Percentiles rank a stretch among this genome's conserved stretches.
These are phyloP conservation scores for Progne subis DNA, from an alignment of 2,113 vertebrate species.

Conservation along the genomic window DNA sequence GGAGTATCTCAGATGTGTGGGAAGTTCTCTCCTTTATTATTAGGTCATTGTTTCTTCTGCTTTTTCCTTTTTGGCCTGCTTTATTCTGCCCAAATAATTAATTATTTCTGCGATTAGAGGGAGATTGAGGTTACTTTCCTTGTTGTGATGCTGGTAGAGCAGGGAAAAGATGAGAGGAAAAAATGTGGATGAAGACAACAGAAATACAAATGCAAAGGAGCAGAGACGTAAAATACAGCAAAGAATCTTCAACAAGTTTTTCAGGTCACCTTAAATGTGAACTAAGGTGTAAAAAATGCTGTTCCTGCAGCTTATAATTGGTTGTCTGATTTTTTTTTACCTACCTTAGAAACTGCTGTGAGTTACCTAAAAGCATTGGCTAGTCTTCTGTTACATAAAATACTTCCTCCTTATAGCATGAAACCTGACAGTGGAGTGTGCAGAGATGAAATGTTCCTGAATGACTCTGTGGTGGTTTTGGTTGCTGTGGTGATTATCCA, in stretches of 20 bases:
- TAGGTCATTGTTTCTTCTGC: background rate
- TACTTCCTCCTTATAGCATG: background rate
- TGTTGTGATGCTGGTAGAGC: no score
- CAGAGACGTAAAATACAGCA: background rate
- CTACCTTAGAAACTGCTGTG: background rate
- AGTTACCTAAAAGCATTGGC: background rate
- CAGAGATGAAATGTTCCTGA: background rate
- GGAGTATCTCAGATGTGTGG: background rate
- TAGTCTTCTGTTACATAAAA: background rate
- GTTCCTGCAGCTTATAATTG: background rate
- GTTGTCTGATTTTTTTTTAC: background rate
- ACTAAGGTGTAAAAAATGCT: background rate
- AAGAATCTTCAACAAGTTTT: background rate
- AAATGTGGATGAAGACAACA: background rate
- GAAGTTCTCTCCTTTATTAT: background rate
- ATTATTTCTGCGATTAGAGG: background rate
- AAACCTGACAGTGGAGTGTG: background rate
- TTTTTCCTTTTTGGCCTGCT: background rate
- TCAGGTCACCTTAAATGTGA: background rate
- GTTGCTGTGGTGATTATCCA: slow-evolving; percentile 63
- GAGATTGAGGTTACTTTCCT: no score
- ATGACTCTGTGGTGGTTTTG: slow-evolving; percentile 20
- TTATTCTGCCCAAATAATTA: background rate
- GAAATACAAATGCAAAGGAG: background rate
- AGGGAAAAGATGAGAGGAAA: no score